Conservation (phyloP, 1,140 invertebrate species). For the Mercenaria mercenaria region DNA sequence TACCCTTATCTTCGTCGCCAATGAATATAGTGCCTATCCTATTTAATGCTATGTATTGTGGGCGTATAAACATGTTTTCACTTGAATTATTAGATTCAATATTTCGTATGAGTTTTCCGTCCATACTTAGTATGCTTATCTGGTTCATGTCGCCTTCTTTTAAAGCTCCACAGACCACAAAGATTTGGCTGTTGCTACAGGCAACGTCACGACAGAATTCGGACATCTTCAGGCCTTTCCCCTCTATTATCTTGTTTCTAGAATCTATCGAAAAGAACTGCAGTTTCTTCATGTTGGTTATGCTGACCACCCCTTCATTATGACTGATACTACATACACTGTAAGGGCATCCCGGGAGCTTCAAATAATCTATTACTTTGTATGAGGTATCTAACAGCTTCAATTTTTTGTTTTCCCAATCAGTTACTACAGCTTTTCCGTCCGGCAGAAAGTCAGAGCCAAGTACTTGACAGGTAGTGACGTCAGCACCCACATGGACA, state of each 20-base stretch:
- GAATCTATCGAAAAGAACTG: slow-evolving; percentile 16
- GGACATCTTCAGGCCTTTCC: not conserved
- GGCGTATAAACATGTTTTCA: not conserved
- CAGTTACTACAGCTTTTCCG: slow-evolving; percentile 6
- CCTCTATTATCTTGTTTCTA: not conserved
- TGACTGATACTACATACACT: slow-evolving; percentile 26
- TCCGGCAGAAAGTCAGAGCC: slow-evolving; percentile 34
- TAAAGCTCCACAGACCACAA: not conserved
- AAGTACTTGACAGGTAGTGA: slow-evolving; percentile 19
- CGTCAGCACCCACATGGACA: slow-evolving; percentile 11
- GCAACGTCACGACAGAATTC: slow-evolving; percentile 21
- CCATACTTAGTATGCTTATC: not conserved
- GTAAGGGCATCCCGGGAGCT: slow-evolving; percentile 30
- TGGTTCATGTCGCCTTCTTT: not conserved
- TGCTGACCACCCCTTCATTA: slow-evolving; percentile 24
- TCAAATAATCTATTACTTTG: slow-evolving; percentile 24
- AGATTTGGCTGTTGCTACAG: slow-evolving; percentile 16
- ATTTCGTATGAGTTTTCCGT: not conserved
- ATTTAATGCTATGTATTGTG: slow-evolving; percentile 4
- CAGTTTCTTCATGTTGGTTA: slow-evolving; percentile 15
- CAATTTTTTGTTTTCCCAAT: slow-evolving; percentile 47
- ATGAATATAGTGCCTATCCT: slow-evolving; percentile 17
- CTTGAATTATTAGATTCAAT: not conserved
- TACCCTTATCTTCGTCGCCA: slow-evolving; percentile 15
- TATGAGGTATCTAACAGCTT: not conserved